These are phyloP conservation scores for Odontocolon sp. DNA, from an alignment of 2,888 invertebrate species.

Conservation along the genomic window DNA sequence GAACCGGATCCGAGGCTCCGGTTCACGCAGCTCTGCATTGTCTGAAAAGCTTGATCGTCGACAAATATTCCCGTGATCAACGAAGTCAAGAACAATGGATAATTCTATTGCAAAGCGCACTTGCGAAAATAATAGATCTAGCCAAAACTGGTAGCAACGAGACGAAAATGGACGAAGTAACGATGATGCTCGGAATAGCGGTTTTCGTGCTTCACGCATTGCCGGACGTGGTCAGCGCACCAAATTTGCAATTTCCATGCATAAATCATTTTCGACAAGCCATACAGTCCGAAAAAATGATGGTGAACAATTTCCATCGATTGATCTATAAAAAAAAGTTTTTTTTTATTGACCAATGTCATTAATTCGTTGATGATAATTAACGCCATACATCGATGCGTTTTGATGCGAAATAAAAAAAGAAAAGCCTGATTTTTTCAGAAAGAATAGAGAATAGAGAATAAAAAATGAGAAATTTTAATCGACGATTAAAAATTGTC, in stretches of 20 bases:
- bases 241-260: conserved; percentile 94
- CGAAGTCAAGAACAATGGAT: conserved; percentile 88
- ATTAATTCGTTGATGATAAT: neutral
- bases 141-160: conserved; percentile 92
- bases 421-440: too few relatives aligned
- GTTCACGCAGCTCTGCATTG: conserved; percentile 91
- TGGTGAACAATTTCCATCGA: conserved; percentile 79
- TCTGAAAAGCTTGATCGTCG: conserved; percentile 86
- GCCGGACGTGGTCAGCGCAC: conserved; percentile 88
- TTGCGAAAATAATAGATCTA: conserved; percentile 94
- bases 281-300: conserved; percentile 85
- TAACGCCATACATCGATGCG: too few relatives aligned
- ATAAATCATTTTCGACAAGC: conserved; percentile 96
- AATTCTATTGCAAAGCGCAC: conserved; percentile 91
- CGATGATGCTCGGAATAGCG: conserved; percentile 93
- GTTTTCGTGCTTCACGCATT: conserved; percentile 94
- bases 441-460: too few relatives aligned
- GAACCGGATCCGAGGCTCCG: conserved; percentile 87
- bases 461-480: too few relatives aligned
- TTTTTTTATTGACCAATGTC: neutral
- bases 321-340: neutral
- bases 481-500: too few relatives aligned
- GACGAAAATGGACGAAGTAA: conserved; percentile 91
- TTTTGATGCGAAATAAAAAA: too few relatives aligned
- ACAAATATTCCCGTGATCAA: conserved; percentile 85